A percentile compares a stretch with the other conserved stretches of the same genome.
Conservation (phyloP, 2,113 vertebrate genomes). For the Pristiophorus japonicus region DNA sequence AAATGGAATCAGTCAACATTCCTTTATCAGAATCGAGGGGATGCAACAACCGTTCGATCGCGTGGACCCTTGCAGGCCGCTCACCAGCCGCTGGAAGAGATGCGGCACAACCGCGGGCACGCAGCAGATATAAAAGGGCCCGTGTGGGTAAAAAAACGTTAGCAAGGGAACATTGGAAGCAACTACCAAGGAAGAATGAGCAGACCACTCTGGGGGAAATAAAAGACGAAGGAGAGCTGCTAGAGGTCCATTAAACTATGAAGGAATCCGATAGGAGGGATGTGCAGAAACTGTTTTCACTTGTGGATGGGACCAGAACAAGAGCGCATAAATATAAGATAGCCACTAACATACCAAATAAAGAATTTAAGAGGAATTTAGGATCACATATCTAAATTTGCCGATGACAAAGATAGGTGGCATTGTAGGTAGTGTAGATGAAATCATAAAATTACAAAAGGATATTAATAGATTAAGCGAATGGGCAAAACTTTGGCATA, state of each 20-base stretch:
- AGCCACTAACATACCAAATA: not conserved
- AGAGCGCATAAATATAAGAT: not conserved
- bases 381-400: not conserved
- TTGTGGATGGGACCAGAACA: not conserved
- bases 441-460: too few relatives aligned
- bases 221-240: not conserved
- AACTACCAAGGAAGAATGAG: not conserved
- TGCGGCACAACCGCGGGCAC: too few relatives aligned
- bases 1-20: conserved; percentile 45
- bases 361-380: not conserved
- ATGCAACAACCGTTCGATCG: too few relatives aligned
- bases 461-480: too few relatives aligned
- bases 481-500: too few relatives aligned
- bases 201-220: not conserved
- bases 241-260: not conserved
- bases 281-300: not conserved
- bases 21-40: conserved; percentile 47
- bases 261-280: not conserved
- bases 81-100: too few relatives aligned
- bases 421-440: too few relatives aligned
- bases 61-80: too few relatives aligned
- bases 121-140: too few relatives aligned
- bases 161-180: too few relatives aligned
- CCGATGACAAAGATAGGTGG: too few relatives aligned
- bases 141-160: too few relatives aligned